A percentile compares a stretch with the other conserved stretches of the same genome.
Conservation (phyloP, 1,140 invertebrate genomes). For the Drosophila cardini region DNA sequence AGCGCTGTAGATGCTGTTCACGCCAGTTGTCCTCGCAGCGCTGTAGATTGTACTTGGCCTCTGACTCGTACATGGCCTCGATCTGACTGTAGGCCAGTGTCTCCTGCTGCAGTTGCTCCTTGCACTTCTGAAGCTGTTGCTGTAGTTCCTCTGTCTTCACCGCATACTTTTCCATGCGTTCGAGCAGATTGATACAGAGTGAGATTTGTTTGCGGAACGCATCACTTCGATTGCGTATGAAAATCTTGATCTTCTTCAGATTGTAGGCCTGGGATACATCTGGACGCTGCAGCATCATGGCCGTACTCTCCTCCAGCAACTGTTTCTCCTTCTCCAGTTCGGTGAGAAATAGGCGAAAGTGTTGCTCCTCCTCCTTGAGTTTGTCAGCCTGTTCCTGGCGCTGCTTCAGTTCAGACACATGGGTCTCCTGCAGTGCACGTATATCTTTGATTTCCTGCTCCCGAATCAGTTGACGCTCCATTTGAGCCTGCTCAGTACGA, state of each 20-base stretch:
- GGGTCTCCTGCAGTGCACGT: conserved; percentile 67
- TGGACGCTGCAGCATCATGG: conserved; percentile 40
- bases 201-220: conserved; percentile 69
- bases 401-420: conserved; percentile 70
- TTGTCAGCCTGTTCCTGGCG: conserved; percentile 68
- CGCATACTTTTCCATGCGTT: conserved; percentile 62
- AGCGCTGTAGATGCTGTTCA: conserved; percentile 67
- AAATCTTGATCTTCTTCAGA: conserved; percentile 77
- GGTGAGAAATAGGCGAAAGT: conserved; percentile 56
- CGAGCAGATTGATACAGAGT: conserved; percentile 66
- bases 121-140: conserved; percentile 54
- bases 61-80: conserved; percentile 84
- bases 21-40: conserved; percentile 75
- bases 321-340: conserved; percentile 72
- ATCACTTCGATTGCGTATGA: conserved; percentile 74
- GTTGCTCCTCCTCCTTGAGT: conserved; percentile 68
- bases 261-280: conserved; percentile 62
- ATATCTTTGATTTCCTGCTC: conserved; percentile 76
- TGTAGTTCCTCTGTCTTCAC: conserved; percentile 55
- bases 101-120: conserved; percentile 62
- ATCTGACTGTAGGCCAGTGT: conserved; percentile 54
- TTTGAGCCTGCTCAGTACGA: conserved; percentile 69
- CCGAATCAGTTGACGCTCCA: conserved; percentile 68
- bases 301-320: conserved; percentile 68
- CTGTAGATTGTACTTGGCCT: conserved; percentile 73